These are phyloP conservation scores for Eudasyphora cyanicolor DNA, from an alignment of 2,888 invertebrate genomes.

Conservation along the genomic window DNA sequence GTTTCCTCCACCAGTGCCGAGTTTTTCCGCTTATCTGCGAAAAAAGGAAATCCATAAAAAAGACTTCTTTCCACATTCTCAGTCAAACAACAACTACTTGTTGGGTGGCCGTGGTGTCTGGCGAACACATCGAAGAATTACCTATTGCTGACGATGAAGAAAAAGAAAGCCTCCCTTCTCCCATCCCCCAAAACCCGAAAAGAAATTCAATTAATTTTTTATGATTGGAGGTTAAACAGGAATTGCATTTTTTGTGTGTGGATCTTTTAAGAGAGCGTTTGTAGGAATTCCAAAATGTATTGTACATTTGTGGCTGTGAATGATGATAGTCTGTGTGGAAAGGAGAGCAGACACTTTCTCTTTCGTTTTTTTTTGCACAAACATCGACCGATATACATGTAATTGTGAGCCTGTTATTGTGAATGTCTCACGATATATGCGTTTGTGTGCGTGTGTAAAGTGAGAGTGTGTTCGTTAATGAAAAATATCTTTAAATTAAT, in stretches of 20 bases:
- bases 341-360: slow-evolving; percentile 40
- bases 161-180: neutral
- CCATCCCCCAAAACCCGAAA: neutral
- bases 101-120: slow-evolving; percentile 1
- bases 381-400: neutral
- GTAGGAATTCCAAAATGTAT: slow-evolving; percentile 51
- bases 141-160: neutral
- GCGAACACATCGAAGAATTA: neutral
- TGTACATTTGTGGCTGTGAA: neutral
- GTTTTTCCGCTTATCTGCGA: neutral
- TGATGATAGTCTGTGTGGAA: neutral
- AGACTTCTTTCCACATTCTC: slow-evolving; percentile 51
- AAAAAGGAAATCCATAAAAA: slow-evolving; percentile 9
- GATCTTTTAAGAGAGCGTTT: neutral
- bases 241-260: slow-evolving; percentile 42
- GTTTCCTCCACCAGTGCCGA: neutral
- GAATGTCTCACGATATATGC: neutral
- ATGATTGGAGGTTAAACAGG: slow-evolving; percentile 42
- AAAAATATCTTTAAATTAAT: slow-evolving; percentile 68
- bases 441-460: neutral
- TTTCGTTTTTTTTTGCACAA: neutral
- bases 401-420: neutral
- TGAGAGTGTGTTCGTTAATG: slow-evolving; percentile 25
- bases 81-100: slow-evolving; percentile 38
- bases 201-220: slow-evolving; percentile 58